Evolutionary conservation across 2,888 invertebrate species (phyloP).

Genomic region (Pristionchus arcanus): DNA sequence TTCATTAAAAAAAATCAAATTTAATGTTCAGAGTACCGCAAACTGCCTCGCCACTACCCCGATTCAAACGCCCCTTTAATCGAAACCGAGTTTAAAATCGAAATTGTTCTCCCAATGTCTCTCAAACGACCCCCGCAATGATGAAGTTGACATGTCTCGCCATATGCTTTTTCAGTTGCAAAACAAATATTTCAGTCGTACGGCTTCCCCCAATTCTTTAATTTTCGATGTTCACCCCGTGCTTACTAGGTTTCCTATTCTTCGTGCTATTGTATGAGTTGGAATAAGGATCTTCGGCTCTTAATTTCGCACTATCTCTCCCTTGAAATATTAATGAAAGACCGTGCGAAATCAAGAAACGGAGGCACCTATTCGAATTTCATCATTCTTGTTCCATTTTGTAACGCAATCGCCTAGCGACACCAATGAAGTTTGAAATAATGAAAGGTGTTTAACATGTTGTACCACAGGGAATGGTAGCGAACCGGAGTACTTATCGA

Average conservation of each 20-base stretch:
- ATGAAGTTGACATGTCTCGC: constrained; percentile 26
- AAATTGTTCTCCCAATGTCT: not conserved
- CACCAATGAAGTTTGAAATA: not conserved
- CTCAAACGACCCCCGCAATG: not conserved
- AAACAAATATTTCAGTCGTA: not conserved
- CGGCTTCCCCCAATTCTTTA: not conserved
- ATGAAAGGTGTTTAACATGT: not conserved
- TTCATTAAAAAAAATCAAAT: not conserved
- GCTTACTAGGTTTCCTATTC: constrained; percentile 5
- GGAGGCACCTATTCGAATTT: too few relatives aligned
- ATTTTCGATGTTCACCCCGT: not conserved
- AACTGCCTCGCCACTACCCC: constrained; percentile 5
- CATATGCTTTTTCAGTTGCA: constrained; percentile 3
- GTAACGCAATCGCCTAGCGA: constrained; percentile 15
- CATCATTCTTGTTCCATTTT: not conserved
- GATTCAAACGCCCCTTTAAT: not conserved
- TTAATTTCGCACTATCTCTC: too few relatives aligned
- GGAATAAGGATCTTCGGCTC: too few relatives aligned
- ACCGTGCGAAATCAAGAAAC: too few relatives aligned
- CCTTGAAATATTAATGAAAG: too few relatives aligned
- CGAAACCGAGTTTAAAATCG: not conserved
- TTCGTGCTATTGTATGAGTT: not conserved
- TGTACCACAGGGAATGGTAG: too few relatives aligned
- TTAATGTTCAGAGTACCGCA: not conserved
- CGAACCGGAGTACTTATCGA: too few relatives aligned